A percentile compares a stretch with the other conserved stretches of the same genome.
Evolutionary conservation across 2,888 invertebrate genomes (phyloP).

Genomic region (Spodoptera picta): DNA sequence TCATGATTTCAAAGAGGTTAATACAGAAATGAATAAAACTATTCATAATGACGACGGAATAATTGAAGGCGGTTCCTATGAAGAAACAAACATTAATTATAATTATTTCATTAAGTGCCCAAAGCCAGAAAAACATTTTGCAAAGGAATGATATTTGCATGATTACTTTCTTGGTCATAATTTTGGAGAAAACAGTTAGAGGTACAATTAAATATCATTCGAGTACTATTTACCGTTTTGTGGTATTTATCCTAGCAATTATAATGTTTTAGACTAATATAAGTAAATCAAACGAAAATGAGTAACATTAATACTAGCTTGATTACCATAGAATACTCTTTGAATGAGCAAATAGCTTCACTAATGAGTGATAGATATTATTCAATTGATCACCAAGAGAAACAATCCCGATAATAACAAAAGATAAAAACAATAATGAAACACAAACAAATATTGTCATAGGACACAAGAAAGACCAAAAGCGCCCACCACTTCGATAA

Average conservation of each 20-base stretch:
- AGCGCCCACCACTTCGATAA: background rate
- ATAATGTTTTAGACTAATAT: no score
- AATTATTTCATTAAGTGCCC: constrained; percentile 47
- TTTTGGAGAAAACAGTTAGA: constrained; percentile 11
- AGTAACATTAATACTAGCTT: no score
- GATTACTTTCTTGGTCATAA: constrained; percentile 8
- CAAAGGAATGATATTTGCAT: constrained; percentile 20
- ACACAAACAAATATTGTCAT: no score
- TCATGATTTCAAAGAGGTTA: background rate
- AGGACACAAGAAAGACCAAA: no score
- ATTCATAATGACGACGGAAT: constrained; percentile 11
- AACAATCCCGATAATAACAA: no score
- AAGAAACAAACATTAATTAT: constrained; percentile 7
- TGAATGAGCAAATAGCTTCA: no score
- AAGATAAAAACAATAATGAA: no score
- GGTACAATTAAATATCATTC: constrained; percentile 26
- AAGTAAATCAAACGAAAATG: no score
- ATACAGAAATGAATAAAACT: constrained; percentile 7
- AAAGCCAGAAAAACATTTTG: constrained; percentile 40
- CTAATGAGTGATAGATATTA: no score
- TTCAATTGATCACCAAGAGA: no score
- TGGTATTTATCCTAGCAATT: no score
- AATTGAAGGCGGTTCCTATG: constrained; percentile 32
- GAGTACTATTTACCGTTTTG: background rate
- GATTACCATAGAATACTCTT: no score